phyloP scores from a whole-genome alignment of 1,140 invertebrate species.

The Lepidostoma basale region DNA sequence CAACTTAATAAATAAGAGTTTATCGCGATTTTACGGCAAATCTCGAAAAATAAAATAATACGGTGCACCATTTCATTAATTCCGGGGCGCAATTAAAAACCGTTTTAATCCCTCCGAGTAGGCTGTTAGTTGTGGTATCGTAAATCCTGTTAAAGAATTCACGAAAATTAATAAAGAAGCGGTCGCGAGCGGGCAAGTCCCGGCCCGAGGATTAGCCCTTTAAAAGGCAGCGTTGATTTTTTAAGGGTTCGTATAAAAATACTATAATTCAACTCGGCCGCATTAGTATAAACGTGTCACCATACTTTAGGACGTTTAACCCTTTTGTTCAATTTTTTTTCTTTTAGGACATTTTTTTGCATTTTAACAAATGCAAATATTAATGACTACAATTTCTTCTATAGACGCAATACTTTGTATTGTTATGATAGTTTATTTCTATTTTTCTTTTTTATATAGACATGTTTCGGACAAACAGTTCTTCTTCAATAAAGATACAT shows the following conservation, averaged over 20 bases:
- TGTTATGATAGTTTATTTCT: no score
- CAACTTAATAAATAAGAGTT: slow-evolving; percentile 7
- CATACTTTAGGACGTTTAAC: no score
- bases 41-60: slow-evolving; percentile 25
- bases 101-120: slow-evolving; percentile 14
- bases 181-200: not conserved
- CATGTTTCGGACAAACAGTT: no score
- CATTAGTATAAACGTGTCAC: slow-evolving; percentile 8
- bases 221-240: not conserved
- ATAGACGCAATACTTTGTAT: no score
- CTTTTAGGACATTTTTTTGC: no score
- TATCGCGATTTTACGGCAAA: slow-evolving; percentile 15
- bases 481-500: no score
- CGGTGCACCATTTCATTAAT: slow-evolving; percentile 28
- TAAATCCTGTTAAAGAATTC: slow-evolving; percentile 29
- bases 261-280: slow-evolving; percentile 1
- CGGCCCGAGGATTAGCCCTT: not conserved
- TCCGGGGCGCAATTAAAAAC: slow-evolving; percentile 32
- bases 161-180: slow-evolving; percentile 33
- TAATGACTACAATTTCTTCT: no score
- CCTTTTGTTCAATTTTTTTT: no score
- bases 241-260: no score
- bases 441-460: no score
- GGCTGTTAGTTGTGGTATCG: slow-evolving; percentile 24
- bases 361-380: no score